These are phyloP conservation scores for Lethenteron camtschaticum DNA, from an alignment of 2,113 vertebrate species.

Conservation along the genomic window DNA sequence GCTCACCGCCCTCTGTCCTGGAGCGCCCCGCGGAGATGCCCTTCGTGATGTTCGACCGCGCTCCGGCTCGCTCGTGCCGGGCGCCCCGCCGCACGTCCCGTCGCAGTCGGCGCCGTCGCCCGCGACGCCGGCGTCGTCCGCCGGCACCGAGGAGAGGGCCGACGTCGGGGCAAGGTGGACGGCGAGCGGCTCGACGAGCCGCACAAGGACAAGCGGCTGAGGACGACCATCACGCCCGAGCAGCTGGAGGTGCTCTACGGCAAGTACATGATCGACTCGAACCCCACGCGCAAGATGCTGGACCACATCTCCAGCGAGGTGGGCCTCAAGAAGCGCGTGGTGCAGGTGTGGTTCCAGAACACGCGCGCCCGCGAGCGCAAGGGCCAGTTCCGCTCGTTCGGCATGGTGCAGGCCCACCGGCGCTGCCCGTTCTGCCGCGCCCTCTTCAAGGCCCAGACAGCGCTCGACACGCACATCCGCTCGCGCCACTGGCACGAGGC, in stretches of 20 bases:
- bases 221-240: constrained; percentile 94
- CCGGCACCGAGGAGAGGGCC: constrained; percentile 62
- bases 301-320: constrained; percentile 94
- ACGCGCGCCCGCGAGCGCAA: constrained; percentile 88
- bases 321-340: constrained; percentile 86
- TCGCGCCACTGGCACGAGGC: constrained; percentile 96
- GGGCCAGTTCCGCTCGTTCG: constrained; percentile 83
- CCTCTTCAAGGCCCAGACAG: constrained; percentile 92
- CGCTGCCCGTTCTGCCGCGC: constrained; percentile 92
- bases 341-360: constrained; percentile 99
- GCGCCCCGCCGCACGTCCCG: constrained; percentile 69
- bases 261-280: constrained; percentile 88
- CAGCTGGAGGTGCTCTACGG: constrained; percentile 93
- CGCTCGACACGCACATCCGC: constrained; percentile 84
- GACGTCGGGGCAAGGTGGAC: constrained; percentile 73
- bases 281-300: constrained; percentile 96
- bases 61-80: constrained; percentile 66
- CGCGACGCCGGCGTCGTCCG: constrained; percentile 15
- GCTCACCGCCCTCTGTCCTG: constrained; percentile 77
- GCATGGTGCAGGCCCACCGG: constrained; percentile 78
- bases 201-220: constrained; percentile 81
- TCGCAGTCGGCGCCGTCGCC: constrained; percentile 37
- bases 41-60: constrained; percentile 98
- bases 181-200: constrained; percentile 56
- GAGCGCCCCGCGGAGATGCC: constrained; percentile 96